These are phyloP conservation scores for Elephantulus edwardii DNA, from an alignment of 2,113 vertebrate species.

Conservation along the genomic window DNA sequence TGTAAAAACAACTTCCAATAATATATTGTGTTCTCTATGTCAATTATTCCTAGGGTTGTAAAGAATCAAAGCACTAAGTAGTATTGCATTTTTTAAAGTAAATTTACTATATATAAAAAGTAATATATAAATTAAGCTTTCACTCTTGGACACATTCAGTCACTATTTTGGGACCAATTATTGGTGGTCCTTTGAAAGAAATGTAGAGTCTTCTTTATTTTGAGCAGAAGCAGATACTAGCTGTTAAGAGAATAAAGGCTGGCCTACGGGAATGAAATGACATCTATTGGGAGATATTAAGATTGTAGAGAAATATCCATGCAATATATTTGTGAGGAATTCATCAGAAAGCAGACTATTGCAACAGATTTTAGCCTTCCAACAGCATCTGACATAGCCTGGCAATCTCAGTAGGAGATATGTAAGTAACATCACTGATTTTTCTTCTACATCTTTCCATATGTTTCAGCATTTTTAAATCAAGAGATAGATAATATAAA, in stretches of 20 bases:
- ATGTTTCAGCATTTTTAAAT: neutral
- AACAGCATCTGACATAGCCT: neutral
- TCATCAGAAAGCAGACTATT: neutral
- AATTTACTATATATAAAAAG: neutral
- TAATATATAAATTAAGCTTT: neutral
- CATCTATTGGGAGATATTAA: neutral
- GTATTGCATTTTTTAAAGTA: neutral
- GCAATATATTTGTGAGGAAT: neutral
- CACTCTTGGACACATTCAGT: neutral
- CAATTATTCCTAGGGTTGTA: neutral
- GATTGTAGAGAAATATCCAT: neutral
- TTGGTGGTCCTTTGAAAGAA: neutral
- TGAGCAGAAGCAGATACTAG: neutral
- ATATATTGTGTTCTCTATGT: neutral
- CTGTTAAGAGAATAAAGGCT: neutral
- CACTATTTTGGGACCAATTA: neutral
- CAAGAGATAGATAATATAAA: slow-evolving; percentile 26
- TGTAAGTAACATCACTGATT: neutral
- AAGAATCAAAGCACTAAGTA: neutral
- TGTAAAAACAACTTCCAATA: neutral
- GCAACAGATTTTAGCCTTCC: neutral
- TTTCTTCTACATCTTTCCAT: neutral
- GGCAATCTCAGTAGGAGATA: neutral
- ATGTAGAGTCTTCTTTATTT: slow-evolving; percentile 4
- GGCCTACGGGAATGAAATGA: neutral